Evolutionary conservation across 2,888 invertebrate genomes (phyloP).

Genomic region (Temnothorax unifasciatus): DNA sequence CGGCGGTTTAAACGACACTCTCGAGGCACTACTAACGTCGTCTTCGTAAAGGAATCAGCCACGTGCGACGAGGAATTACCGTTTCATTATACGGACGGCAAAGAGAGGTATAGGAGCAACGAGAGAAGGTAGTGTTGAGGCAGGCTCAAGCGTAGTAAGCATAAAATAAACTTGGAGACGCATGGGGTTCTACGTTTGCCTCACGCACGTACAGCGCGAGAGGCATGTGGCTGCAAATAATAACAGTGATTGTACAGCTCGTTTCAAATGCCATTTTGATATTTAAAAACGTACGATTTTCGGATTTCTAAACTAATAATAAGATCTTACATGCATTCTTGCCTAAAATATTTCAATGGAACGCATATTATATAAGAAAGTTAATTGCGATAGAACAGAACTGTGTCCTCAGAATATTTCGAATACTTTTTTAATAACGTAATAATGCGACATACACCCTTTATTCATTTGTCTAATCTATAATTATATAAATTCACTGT

Average conservation of each 20-base stretch:
- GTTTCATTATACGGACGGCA: constrained; percentile 71
- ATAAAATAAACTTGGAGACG: constrained; percentile 78
- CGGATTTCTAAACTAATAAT: neutral
- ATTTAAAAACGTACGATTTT: neutral
- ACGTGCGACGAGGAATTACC: constrained; percentile 73
- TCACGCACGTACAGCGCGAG: constrained; percentile 69
- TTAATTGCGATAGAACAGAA: neutral
- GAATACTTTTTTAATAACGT: neutral
- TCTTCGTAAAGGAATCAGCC: constrained; percentile 68
- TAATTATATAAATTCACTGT: neutral
- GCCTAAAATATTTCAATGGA: neutral
- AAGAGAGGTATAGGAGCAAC: constrained; percentile 62
- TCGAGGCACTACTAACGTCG: constrained; percentile 54
- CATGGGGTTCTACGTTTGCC: constrained; percentile 78
- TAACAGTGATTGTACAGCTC: constrained; percentile 69
- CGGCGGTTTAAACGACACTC: constrained; percentile 54
- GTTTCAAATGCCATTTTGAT: constrained; percentile 51
- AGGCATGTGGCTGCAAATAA: constrained; percentile 70
- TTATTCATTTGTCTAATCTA: neutral
- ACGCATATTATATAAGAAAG: neutral
- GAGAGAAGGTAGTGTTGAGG: constrained; percentile 71
- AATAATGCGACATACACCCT: neutral
- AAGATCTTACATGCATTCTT: neutral
- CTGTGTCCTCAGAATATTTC: neutral
- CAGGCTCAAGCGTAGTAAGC: constrained; percentile 74